A percentile compares a stretch with the other conserved stretches of the same genome.
These are phyloP conservation scores for Clistopyga incitator DNA, from an alignment of 2,888 invertebrate species.

Conservation along the genomic window DNA sequence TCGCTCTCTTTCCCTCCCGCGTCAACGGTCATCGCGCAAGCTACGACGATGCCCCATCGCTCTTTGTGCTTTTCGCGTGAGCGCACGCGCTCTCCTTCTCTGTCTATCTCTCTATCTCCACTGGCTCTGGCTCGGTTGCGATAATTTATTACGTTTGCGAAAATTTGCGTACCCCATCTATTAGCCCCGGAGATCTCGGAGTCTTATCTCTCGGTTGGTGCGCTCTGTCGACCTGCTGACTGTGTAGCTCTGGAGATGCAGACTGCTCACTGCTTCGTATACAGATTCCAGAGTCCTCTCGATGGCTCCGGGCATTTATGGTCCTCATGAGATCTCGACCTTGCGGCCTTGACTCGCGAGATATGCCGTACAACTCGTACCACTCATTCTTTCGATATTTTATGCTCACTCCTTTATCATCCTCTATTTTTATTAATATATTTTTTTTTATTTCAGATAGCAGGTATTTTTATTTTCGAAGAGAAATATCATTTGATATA, in stretches of 20 bases:
- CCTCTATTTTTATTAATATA: neutral
- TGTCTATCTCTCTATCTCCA: conserved; percentile 66
- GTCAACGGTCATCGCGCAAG: conserved; percentile 56
- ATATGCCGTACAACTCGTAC: conserved; percentile 46
- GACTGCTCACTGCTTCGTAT: conserved; percentile 55
- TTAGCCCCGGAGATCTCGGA: conserved; percentile 69
- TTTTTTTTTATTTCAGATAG: too few relatives aligned
- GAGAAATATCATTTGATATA: too few relatives aligned
- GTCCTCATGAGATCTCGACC: conserved; percentile 62
- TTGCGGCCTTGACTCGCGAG: conserved; percentile 65
- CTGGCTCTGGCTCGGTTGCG: conserved; percentile 57
- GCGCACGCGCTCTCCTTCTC: conserved; percentile 52
- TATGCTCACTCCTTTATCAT: neutral
- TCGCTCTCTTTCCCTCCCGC: conserved; percentile 62
- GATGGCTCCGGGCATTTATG: conserved; percentile 65
- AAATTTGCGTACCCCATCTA: conserved; percentile 78
- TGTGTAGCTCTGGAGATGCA: conserved; percentile 55
- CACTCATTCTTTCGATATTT: conserved; percentile 41
- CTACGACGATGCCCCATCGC: conserved; percentile 69
- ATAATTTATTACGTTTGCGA: conserved; percentile 80
- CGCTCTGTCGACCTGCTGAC: conserved; percentile 65
- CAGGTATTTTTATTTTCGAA: too few relatives aligned
- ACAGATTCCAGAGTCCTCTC: conserved; percentile 44
- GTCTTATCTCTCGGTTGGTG: conserved; percentile 66
- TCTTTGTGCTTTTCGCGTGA: conserved; percentile 64